Evolutionary conservation across 2,888 invertebrate species (phyloP).

Genomic region (Athetis lepigone): DNA sequence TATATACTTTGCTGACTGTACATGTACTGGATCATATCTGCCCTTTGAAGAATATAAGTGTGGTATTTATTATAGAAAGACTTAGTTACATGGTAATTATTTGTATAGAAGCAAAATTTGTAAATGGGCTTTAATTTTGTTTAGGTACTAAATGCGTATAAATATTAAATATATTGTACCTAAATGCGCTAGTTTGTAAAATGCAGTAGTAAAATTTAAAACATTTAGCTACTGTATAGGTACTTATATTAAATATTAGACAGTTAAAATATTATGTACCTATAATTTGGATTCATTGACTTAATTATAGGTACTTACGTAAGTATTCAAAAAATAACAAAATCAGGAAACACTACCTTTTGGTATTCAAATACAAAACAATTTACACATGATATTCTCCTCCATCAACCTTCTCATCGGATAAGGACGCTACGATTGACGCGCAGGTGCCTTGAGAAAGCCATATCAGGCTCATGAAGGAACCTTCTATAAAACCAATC

Average conservation of each 20-base stretch:
- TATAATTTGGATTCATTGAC: slow-evolving; percentile 15
- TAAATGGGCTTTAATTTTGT: neutral
- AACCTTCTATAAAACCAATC: slow-evolving; percentile 94
- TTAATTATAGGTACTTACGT: neutral
- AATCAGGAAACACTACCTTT: neutral
- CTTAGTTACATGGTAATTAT: neutral
- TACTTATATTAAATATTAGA: neutral
- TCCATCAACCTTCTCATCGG: slow-evolving; percentile 93
- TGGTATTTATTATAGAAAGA: neutral
- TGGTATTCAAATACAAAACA: slow-evolving; percentile 20
- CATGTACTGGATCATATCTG: too few species aligned
- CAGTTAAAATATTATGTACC: neutral
- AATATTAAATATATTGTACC: neutral
- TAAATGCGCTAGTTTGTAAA: neutral
- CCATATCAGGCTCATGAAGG: slow-evolving; percentile 92
- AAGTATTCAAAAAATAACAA: neutral
- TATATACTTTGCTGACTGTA: too few species aligned
- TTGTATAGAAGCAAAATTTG: neutral
- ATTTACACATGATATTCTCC: slow-evolving; percentile 92
- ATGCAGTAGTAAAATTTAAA: neutral
- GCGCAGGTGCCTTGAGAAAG: slow-evolving; percentile 91
- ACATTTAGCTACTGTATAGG: neutral
- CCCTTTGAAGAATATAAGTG: neutral
- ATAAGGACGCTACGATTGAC: slow-evolving; percentile 91
- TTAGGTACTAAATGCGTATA: too few species aligned